Evolutionary conservation across 2,797 vertebrate species (phyloP), one percentile per base, ranked within the genome.

Genomic region (Gymnoscopelus microlampas): DNA sequence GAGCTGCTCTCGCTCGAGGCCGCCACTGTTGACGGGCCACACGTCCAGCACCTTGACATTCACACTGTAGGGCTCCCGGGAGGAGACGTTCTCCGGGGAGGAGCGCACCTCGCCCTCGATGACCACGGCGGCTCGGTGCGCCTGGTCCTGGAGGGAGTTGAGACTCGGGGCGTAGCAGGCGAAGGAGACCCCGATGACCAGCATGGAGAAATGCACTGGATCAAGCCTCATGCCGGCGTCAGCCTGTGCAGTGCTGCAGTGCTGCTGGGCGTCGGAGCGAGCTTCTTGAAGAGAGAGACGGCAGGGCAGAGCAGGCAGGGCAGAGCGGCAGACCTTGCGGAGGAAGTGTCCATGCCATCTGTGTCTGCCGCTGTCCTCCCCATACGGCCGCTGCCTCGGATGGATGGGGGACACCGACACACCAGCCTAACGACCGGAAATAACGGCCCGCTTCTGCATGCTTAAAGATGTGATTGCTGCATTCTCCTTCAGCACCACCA

Each of bases 101-200:
- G 96, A 95, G 92, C 96, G 96, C 88, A 97, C 96, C 94, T 95
- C 96, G 92, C 96, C 96, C 94, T 98, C 96, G 89, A 97, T 95
- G 92, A 97, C 96, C 93, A 97, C 96, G 70, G 96, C 93, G 53
- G 96, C 94, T 87, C 94, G 93, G 94, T 95, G 95, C 90, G 96
- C 96, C 95, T 96, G 96, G 91, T 97, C 96, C 95, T 97, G 96
- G 86, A 97, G 94, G 75, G 96, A 97, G 93, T 95, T 96, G 83
- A 96, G 94, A 94, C 95, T 96, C 93, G 94, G 94, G 94, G 96
- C 95, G 94, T 96, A 97, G 92, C 96, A 98, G 94, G 96, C 96
- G 87, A 97, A 95, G 79, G 96, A 96, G 84, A 97, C 96, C 91
- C 96, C 96, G 91, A 97, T 95, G 93, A 97, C 95, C 93, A 97